phyloP scores from a whole-genome alignment of 2,888 invertebrate species.

The Eupithecia abbreviata region DNA sequence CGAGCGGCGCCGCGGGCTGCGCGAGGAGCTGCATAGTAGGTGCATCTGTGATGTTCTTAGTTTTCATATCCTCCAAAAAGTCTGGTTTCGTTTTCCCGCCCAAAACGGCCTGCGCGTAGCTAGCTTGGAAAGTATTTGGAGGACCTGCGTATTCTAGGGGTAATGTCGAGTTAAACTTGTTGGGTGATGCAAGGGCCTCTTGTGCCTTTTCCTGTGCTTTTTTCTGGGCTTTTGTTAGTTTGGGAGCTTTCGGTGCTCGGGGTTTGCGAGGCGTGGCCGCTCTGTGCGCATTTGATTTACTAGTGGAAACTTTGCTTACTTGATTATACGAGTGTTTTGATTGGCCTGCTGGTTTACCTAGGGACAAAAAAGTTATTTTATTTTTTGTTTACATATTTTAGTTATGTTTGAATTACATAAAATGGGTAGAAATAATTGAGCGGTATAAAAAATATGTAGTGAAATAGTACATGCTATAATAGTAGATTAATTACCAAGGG shows the following conservation, averaged over 20 bases:
- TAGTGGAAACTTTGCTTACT: slow-evolving; percentile 81
- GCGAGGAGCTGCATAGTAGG: slow-evolving; percentile 73
- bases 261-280: slow-evolving; percentile 62
- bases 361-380: slow-evolving; percentile 24
- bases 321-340: slow-evolving; percentile 81
- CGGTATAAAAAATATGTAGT: neutral
- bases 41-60: slow-evolving; percentile 68
- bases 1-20: slow-evolving; percentile 71
- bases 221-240: slow-evolving; percentile 61
- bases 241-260: slow-evolving; percentile 61
- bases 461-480: neutral
- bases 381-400: too few relatives aligned
- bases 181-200: slow-evolving; percentile 61
- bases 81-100: slow-evolving; percentile 69
- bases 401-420: neutral
- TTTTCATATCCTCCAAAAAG: slow-evolving; percentile 67
- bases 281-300: slow-evolving; percentile 73
- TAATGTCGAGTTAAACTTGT: slow-evolving; percentile 61
- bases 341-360: slow-evolving; percentile 79
- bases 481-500: neutral
- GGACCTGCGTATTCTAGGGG: slow-evolving; percentile 71
- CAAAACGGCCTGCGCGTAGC: slow-evolving; percentile 75
- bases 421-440: neutral
- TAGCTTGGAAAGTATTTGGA: slow-evolving; percentile 78
- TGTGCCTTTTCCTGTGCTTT: slow-evolving; percentile 63